Evolutionary conservation across 2,888 invertebrate species (phyloP).

Genomic region (Heliconius hortense): DNA sequence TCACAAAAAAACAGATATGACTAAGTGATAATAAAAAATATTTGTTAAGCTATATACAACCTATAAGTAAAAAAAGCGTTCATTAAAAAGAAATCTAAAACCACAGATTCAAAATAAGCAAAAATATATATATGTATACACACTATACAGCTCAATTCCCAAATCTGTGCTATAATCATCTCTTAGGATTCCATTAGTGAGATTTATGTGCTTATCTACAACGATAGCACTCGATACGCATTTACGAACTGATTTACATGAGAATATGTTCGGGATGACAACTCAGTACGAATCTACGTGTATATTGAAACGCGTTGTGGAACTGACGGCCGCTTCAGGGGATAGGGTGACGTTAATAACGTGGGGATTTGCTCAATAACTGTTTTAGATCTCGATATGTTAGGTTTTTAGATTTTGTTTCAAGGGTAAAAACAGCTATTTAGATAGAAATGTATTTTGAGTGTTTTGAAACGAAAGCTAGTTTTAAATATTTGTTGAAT

Average conservation of each 20-base stretch:
- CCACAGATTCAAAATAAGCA: neutral
- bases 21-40: neutral
- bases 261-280: conserved; percentile 46
- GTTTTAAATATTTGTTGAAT: too few relatives aligned
- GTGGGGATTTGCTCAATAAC: neutral
- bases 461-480: neutral
- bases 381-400: neutral
- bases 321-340: conserved; percentile 45
- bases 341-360: conserved; percentile 37
- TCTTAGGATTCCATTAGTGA: conserved; percentile 31
- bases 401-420: neutral
- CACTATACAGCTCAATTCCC: conserved; percentile 7
- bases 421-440: neutral
- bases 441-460: neutral
- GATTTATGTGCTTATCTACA: conserved; percentile 32
- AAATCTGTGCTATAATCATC: conserved; percentile 21
- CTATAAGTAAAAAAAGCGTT: neutral
- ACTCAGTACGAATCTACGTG: conserved; percentile 39
- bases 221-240: conserved; percentile 38
- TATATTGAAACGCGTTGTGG: conserved; percentile 46
- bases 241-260: conserved; percentile 48
- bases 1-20: neutral
- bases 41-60: neutral
- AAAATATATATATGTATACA: neutral
- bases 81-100: conserved; percentile 5